Base-by-base conservation (phyloP, 2,888 invertebrate species). In the Lomographa bimaculata region DNA sequence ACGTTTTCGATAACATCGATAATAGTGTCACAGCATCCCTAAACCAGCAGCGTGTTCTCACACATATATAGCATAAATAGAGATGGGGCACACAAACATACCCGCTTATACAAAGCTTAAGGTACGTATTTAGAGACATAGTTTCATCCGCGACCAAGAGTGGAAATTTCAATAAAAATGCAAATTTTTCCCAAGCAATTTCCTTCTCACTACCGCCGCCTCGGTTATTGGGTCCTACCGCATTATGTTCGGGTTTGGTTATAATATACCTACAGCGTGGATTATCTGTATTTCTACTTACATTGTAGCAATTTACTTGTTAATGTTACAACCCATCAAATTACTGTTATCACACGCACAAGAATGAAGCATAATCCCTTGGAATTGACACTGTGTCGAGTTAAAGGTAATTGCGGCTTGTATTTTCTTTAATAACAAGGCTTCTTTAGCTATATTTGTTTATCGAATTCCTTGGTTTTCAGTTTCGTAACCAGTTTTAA, bases 111-210 rank as follows among this genome's bases (percentile, higher is more conserved):
- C 75, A 71, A 74, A 78, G 71, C 73, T 81, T 73, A 75, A 78
- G 74, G 71, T 82, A 77, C 68, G 71, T 80, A 79, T 76, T 80
- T 79, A 80, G 71, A 79, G 71, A 78, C 73, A 77, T 79, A 83
- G 80, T 84, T 82, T 80, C 76, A 79, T 80, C 75, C 75, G 65
- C 71, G 74, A 67, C 72, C 77, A 76, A 74, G 79, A 84, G 79
- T 83, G 77, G 81, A 84, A 85, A 84, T 75, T 86, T 83, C 85
- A 83, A 87, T 87, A 87, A 86, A 89, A 81, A 89, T 87, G 87
- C 78, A 80, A 89, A 87, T 86, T 82, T 75, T 74, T 70, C 66
- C 67, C 63, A 44, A 71, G 75, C 81, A 82, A 85, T 85, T 84
- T 86, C 76, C 79, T 78, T 76, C 67, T 71, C 71, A 71, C 71